Percentiles rank a stretch among this genome's conserved stretches.
Conservation (phyloP, 2,797 vertebrate genomes). For the Acropternis orthonyx region DNA sequence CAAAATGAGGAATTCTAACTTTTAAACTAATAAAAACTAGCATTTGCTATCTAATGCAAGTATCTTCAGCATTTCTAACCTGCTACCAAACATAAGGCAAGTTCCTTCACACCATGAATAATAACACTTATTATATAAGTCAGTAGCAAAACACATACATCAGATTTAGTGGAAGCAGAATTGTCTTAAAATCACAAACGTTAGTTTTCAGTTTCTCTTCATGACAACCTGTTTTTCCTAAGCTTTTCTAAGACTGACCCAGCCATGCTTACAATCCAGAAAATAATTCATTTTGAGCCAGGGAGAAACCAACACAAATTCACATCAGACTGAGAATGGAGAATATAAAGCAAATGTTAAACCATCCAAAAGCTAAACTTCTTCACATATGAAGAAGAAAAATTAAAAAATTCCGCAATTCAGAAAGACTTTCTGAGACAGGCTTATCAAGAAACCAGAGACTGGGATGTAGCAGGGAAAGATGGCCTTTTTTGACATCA, state of each 20-base stretch:
- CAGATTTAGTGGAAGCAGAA: not conserved
- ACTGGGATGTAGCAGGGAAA: fast-evolving
- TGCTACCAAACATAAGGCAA: not conserved
- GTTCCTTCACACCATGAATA: not conserved
- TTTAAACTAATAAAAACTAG: not conserved
- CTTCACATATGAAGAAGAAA: not conserved
- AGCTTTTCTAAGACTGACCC: not conserved
- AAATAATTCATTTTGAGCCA: not conserved
- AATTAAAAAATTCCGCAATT: not conserved
- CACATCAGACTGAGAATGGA: not conserved
- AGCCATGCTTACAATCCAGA: not conserved
- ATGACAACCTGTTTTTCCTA: not conserved
- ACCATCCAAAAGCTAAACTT: not conserved
- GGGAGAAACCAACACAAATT: not conserved
- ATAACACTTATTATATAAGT: not conserved
- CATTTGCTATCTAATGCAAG: not conserved
- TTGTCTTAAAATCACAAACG: not conserved
- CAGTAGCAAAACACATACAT: not conserved
- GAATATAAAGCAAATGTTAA: not conserved
- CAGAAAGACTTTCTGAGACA: not conserved
- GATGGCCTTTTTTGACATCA: not conserved
- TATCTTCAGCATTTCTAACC: not conserved
- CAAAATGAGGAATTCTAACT: not conserved
- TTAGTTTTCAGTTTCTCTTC: not conserved
- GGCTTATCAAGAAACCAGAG: not conserved